Conservation (phyloP, 2,113 vertebrate genomes). For the Orientallactaga bullata region DNA sequence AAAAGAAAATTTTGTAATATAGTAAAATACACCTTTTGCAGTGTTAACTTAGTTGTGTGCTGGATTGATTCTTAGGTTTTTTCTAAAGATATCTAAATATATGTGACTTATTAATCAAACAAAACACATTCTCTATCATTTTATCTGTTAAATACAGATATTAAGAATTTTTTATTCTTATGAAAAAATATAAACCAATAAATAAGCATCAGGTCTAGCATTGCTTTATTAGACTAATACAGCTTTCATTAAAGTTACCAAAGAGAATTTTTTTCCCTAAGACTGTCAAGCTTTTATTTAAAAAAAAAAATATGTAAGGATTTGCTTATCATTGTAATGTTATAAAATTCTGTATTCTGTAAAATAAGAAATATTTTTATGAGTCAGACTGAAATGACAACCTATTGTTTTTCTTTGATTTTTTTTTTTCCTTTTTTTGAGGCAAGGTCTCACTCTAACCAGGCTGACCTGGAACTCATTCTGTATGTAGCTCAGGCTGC, state of each 20-base stretch:
- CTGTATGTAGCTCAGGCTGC: too few relatives aligned
- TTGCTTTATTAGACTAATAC: background rate
- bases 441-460: too few relatives aligned
- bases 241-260: background rate
- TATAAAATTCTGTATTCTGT: slow-evolving; percentile 23
- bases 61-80: slow-evolving; percentile 41
- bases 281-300: background rate
- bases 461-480: too few relatives aligned
- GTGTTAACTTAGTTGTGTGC: background rate
- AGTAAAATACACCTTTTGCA: slow-evolving; percentile 40
- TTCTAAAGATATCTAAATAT: slow-evolving; percentile 14
- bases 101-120: background rate
- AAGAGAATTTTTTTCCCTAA: background rate
- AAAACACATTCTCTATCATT: slow-evolving; percentile 4
- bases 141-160: slow-evolving; percentile 42
- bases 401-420: too few relatives aligned
- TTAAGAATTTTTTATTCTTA: slow-evolving; percentile 39
- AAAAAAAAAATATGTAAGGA: background rate
- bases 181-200: slow-evolving; percentile 9
- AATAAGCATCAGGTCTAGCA: background rate
- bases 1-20: slow-evolving; percentile 48
- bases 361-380: background rate
- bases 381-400: background rate
- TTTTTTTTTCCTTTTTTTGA: too few relatives aligned
- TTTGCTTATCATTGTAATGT: background rate